Evolutionary conservation across 2,113 vertebrate species (phyloP).

Genomic region (Hydrolagus affinis): DNA sequence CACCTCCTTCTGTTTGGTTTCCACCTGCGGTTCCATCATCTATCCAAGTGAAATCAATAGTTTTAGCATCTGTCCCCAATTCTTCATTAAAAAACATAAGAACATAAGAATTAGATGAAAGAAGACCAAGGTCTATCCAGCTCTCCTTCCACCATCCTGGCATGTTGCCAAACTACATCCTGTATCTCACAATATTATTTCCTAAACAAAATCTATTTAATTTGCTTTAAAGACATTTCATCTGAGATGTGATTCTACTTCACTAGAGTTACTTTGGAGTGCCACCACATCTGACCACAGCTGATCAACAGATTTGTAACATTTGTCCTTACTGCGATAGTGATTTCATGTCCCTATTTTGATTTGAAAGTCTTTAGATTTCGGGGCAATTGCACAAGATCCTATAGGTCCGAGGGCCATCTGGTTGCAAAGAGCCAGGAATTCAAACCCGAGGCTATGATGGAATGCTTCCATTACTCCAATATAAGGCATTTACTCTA

Average conservation of each 20-base stretch:
- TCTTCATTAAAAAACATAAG: not conserved
- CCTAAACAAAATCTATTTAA: too few species aligned
- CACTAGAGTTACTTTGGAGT: not conserved
- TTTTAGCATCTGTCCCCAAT: not conserved
- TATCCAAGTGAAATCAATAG: constrained; percentile 39
- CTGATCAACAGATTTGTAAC: not conserved
- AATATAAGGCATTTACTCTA: too few species aligned
- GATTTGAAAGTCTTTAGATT: not conserved
- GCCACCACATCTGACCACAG: not conserved
- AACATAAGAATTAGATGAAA: too few species aligned
- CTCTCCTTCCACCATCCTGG: too few species aligned
- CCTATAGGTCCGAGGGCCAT: not conserved
- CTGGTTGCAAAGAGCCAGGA: not conserved
- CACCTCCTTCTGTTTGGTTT: constrained; percentile 47
- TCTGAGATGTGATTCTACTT: too few species aligned
- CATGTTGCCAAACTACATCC: too few species aligned
- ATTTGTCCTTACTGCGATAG: not conserved
- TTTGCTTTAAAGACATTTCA: too few species aligned
- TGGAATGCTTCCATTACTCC: not conserved
- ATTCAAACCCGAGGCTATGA: too few species aligned
- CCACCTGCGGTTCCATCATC: constrained; percentile 85
- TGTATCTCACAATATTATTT: too few species aligned
- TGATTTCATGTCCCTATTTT: not conserved
- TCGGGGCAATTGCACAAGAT: not conserved
- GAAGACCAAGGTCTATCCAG: too few species aligned